These are phyloP conservation scores for Synodontis membranacea DNA, from an alignment of 2,113 vertebrate species.

Conservation along the genomic window DNA sequence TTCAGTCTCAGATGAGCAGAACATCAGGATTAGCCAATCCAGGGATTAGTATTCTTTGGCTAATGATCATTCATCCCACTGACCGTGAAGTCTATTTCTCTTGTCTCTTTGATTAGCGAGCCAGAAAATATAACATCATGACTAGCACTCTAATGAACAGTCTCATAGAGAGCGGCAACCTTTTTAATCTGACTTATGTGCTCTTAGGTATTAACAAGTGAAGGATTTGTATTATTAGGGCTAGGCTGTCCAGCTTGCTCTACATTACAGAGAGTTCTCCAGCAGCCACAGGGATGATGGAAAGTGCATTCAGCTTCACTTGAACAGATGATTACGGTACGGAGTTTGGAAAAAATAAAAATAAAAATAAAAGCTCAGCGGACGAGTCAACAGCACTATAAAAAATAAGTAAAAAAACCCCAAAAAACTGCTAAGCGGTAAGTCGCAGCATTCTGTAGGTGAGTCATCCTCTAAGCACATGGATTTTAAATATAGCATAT, in stretches of 20 bases:
- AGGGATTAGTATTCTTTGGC: slow-evolving; percentile 28
- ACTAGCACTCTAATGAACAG: slow-evolving; percentile 8
- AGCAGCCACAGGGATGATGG: background rate
- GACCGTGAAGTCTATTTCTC: slow-evolving; percentile 4
- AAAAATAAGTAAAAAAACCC: slow-evolving; percentile 14
- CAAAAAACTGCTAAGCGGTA: background rate
- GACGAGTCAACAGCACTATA: background rate
- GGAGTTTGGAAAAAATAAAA: slow-evolving; percentile 9
- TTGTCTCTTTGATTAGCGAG: slow-evolving; percentile 23
- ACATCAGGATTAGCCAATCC: slow-evolving; percentile 49
- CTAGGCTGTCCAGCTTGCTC: background rate
- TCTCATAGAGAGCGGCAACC: background rate
- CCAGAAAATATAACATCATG: slow-evolving; percentile 21
- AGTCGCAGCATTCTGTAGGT: slow-evolving; percentile 13
- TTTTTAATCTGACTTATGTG: slow-evolving; percentile 6
- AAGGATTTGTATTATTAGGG: slow-evolving; percentile 6
- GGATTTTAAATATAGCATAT: slow-evolving; percentile 24
- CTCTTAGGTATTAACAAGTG: background rate
- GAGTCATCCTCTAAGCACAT: slow-evolving; percentile 14
- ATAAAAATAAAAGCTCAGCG: background rate
- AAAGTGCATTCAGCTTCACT: background rate
- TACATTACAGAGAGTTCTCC: background rate
- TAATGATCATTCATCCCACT: slow-evolving; percentile 27
- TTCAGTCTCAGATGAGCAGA: slow-evolving; percentile 27
- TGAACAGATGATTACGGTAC: slow-evolving; percentile 1